Evolutionary conservation across 2,113 vertebrate species (phyloP).

Genomic region (Nycticryphes semicollaris): DNA sequence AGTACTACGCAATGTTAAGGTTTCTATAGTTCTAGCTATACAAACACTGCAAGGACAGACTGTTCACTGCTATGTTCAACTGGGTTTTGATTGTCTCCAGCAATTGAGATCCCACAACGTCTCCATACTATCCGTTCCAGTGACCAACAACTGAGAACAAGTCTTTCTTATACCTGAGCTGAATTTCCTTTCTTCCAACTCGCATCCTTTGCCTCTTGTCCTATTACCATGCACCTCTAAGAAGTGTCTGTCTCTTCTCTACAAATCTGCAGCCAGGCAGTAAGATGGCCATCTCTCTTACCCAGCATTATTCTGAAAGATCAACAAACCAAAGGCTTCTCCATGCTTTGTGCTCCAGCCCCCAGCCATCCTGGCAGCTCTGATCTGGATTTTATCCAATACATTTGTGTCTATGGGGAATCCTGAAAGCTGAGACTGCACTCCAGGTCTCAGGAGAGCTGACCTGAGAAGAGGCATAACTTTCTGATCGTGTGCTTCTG

Average conservation of each 20-base stretch:
- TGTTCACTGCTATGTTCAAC: accelerated
- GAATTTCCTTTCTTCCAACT: background rate
- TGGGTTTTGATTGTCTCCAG: background rate
- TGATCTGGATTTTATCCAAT: background rate
- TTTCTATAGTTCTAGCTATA: background rate
- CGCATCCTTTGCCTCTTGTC: background rate
- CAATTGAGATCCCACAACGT: accelerated
- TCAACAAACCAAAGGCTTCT: background rate
- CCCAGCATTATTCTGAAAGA: background rate
- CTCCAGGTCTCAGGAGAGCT: background rate
- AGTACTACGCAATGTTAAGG: background rate
- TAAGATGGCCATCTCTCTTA: background rate
- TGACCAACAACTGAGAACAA: background rate
- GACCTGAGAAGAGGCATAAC: background rate
- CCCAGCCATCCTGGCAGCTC: background rate
- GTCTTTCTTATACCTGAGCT: background rate
- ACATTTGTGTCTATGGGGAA: background rate
- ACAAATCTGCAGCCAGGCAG: background rate
- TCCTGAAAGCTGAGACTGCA: background rate
- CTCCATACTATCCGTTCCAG: background rate
- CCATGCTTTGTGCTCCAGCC: background rate
- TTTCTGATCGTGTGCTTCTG: background rate
- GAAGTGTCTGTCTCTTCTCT: background rate
- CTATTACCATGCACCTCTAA: background rate
- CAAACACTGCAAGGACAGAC: background rate